Conservation (phyloP, 2,797 vertebrate species). For the Liparis tanakae region DNA sequence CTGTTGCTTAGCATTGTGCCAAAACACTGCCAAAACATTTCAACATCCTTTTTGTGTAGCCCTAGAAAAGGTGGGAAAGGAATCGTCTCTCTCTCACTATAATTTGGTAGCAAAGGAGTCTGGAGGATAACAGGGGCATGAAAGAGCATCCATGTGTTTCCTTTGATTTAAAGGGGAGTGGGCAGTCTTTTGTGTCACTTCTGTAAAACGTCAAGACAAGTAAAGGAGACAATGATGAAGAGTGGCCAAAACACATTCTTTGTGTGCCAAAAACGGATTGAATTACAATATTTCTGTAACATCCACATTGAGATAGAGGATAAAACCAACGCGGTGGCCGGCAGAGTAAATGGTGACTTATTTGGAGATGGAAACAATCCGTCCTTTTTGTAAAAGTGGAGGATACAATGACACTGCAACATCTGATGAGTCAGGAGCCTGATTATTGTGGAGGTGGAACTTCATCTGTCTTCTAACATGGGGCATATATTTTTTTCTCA, state of each 20-base stretch:
- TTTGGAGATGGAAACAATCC: conserved; percentile 2
- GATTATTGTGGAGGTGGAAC: not conserved
- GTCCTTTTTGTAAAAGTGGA: conserved; percentile 20
- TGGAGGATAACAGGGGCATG: conserved; percentile 22
- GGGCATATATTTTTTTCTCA: not conserved
- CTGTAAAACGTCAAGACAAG: conserved; percentile 14
- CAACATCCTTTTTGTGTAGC: conserved; percentile 5
- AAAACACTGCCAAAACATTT: conserved; percentile 43
- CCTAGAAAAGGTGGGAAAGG: conserved; percentile 12
- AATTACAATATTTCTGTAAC: conserved; percentile 1
- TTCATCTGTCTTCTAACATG: no score
- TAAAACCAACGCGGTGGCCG: conserved; percentile 1
- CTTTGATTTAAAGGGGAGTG: conserved; percentile 18
- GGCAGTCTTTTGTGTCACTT: conserved; percentile 24
- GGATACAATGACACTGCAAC: conserved; percentile 1
- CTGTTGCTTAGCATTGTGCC: conserved; percentile 27
- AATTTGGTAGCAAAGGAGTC: conserved; percentile 21
- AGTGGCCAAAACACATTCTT: conserved; percentile 3
- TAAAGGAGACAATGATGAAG: conserved; percentile 20
- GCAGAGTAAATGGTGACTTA: not conserved
- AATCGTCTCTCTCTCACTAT: conserved; percentile 9
- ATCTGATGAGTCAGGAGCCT: conserved; percentile 23
- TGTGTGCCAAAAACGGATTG: conserved; percentile 1
- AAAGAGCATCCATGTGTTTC: conserved; percentile 25
- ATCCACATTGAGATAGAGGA: conserved; percentile 4